Conservation (phyloP, 2,888 invertebrate genomes). For the Aelia acuminata region DNA sequence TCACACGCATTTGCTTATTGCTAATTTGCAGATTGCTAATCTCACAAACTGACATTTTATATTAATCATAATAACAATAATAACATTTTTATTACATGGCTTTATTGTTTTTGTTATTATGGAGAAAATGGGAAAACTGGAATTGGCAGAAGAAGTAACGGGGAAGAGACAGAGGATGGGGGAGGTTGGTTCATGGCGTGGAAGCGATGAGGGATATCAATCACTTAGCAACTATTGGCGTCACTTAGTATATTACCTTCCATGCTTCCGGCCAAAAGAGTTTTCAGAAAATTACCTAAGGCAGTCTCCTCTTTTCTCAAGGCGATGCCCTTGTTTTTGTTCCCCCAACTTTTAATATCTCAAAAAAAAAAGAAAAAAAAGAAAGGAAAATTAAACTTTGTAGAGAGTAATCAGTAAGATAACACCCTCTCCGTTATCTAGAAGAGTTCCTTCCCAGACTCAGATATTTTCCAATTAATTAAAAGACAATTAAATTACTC, state of each 20-base stretch:
- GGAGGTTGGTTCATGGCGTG: background rate
- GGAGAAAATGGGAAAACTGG: background rate
- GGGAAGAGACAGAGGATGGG: background rate
- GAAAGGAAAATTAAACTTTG: constrained; percentile 7
- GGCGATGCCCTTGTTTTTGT: constrained; percentile 39
- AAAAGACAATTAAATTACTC: background rate
- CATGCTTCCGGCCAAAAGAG: constrained; percentile 20
- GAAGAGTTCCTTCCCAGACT: background rate
- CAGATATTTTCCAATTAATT: constrained; percentile 15
- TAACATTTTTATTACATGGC: too few species aligned
- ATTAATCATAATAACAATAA: too few species aligned
- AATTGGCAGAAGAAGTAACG: background rate
- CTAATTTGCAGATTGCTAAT: too few species aligned
- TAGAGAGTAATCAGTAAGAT: background rate
- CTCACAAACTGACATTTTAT: too few species aligned
- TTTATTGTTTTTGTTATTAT: too few species aligned
- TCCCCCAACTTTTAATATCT: constrained; percentile 14
- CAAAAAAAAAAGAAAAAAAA: too few species aligned
- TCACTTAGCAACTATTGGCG: constrained; percentile 48
- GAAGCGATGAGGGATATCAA: constrained; percentile 17
- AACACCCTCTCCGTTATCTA: background rate
- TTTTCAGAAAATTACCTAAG: constrained; percentile 50
- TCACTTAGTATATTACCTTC: constrained; percentile 56
- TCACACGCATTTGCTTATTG: too few species aligned
- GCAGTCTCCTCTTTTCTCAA: background rate